These are phyloP conservation scores for Dione vanillae DNA, from an alignment of 2,888 invertebrate genomes.

Conservation along the genomic window DNA sequence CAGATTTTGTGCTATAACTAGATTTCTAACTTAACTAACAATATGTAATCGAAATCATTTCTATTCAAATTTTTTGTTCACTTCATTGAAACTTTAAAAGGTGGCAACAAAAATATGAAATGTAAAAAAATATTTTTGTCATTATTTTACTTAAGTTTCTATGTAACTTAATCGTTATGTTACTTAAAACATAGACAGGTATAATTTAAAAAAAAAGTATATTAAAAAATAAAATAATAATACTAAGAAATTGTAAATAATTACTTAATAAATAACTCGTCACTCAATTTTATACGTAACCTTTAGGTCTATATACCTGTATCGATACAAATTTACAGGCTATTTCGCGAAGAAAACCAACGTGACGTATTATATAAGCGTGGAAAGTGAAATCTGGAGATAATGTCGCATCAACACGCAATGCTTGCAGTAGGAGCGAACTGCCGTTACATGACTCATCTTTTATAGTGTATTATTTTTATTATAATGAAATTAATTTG, in stretches of 20 bases:
- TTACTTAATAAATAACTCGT: background rate
- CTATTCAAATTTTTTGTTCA: background rate
- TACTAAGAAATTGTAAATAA: too few species aligned
- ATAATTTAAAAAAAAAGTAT: too few species aligned
- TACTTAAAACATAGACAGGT: too few species aligned
- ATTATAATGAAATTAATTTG: background rate
- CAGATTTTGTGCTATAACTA: constrained; percentile 9
- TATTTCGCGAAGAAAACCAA: constrained; percentile 17
- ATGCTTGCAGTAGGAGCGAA: constrained; percentile 30
- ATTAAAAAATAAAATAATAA: constrained; percentile 1
- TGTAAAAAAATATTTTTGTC: too few species aligned
- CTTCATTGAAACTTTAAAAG: too few species aligned
- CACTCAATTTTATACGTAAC: background rate
- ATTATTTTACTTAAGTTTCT: too few species aligned
- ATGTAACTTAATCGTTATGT: too few species aligned
- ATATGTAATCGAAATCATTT: constrained; percentile 5
- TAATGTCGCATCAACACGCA: constrained; percentile 57
- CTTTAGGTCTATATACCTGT: background rate
- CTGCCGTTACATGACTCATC: constrained; percentile 33
- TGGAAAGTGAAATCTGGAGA: constrained; percentile 58
- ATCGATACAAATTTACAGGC: constrained; percentile 8
- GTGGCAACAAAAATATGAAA: too few species aligned
- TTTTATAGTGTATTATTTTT: constrained; percentile 19
- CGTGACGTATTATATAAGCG: constrained; percentile 49
- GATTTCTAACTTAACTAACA: constrained; percentile 9